Base-by-base conservation (phyloP, 2,888 invertebrate genomes). In the Hirtodrosophila duncani region DNA sequence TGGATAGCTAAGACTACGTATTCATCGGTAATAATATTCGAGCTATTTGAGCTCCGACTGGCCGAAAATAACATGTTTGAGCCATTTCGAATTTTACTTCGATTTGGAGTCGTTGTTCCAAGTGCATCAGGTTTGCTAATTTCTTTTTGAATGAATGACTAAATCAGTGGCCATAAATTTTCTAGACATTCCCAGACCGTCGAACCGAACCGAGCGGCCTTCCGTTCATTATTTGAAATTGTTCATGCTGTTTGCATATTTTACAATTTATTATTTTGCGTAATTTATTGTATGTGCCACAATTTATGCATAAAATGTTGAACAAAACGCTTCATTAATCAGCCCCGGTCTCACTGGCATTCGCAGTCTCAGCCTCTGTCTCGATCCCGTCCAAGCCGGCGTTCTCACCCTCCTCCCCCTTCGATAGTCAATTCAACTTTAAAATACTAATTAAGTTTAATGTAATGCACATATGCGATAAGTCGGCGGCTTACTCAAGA, bases 261-360 rank as follows among this genome's bases (percentile, higher is more conserved):
- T 77, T 74, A 67, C 59, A 74, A 78, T 81, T 80, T 72, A 80
- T 74, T 71, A 74, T 74, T 80, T 68, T 62, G 64, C 81, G 69
- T 67, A 66, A 72, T 80, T 72, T 80, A 72, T 80, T 75, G 67
- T 74, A 68, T 62, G 61, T 70, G 61, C 51, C 71, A 49, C 80
- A 72, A 71, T 72, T 75, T 77, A 80, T 72, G 67, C 70, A 69
- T 45, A 64, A 78, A 80, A 78, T 61, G 52, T 52, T 44, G 52
- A 69, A 64, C 81, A 69, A 69, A 69, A 69, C 67, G 79, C 64
- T 69, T 61, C 79, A 81, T 75, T 81, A 80, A 81, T 81, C 81
- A 77, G 66, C 34, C 67, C 20, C 20, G 6, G 20, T 4, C 20
- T 6, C 20, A 20, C 4, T 4, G 4, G 4, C 20, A 20, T 3